Conservation (phyloP, 2,113 vertebrate species). For the Neogobius melanostomus region DNA sequence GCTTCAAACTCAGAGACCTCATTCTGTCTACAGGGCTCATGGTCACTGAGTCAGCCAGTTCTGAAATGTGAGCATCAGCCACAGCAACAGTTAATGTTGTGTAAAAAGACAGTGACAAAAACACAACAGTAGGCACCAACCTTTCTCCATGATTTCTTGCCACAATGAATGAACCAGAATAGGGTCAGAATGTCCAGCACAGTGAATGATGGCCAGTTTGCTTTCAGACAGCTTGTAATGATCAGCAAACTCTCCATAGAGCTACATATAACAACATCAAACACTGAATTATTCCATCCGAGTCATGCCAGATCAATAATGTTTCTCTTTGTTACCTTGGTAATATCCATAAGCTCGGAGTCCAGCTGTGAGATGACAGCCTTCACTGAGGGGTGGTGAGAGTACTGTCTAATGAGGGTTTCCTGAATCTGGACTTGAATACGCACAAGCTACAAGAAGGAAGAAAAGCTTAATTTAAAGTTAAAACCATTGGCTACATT, state of each 20-base stretch:
- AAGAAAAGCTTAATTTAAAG: background rate
- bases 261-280: slow-evolving; percentile 66
- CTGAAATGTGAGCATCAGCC: slow-evolving; percentile 68
- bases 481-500: background rate
- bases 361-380: slow-evolving; percentile 89
- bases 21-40: slow-evolving; percentile 89
- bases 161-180: slow-evolving; percentile 94
- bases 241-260: slow-evolving; percentile 96
- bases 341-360: slow-evolving; percentile 95
- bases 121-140: slow-evolving; percentile 55
- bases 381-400: slow-evolving; percentile 90
- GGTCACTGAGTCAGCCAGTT: slow-evolving; percentile 83
- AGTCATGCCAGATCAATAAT: background rate
- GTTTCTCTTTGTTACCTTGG: slow-evolving; percentile 81
- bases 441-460: slow-evolving; percentile 83
- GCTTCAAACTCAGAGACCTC: slow-evolving; percentile 90
- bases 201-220: slow-evolving; percentile 97
- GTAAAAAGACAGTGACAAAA: background rate
- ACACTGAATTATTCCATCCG: background rate
- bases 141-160: slow-evolving; percentile 97
- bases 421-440: slow-evolving; percentile 98
- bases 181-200: slow-evolving; percentile 91
- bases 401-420: slow-evolving; percentile 86
- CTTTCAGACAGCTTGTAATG: slow-evolving; percentile 94
- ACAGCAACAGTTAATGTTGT: background rate